These are phyloP conservation scores for Drosophila pseudoobscura DNA, from an alignment of 1,140 invertebrate genomes.

Conservation along the genomic window DNA sequence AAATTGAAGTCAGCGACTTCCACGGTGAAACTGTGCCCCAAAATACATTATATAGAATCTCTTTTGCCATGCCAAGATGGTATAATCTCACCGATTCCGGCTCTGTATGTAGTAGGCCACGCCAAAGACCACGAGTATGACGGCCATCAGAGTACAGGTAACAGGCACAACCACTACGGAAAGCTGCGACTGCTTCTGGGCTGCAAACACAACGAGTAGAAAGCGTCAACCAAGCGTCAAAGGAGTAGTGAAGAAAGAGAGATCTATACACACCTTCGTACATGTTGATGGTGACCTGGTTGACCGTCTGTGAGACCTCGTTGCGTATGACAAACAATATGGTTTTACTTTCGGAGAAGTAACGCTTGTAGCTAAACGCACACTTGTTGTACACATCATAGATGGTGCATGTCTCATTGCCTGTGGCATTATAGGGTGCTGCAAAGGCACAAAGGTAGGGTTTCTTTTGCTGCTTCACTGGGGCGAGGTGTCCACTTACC, in stretches of 20 bases:
- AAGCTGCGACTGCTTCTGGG: conserved; percentile 89
- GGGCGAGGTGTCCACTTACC: conserved; percentile 33
- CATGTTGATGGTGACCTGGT: conserved; percentile 89
- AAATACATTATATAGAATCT: not conserved
- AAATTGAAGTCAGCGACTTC: conserved; percentile 96
- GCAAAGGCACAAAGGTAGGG: conserved; percentile 50
- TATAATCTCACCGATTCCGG: conserved; percentile 86
- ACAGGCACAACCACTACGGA: conserved; percentile 94
- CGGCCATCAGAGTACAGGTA: conserved; percentile 89
- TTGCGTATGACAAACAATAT: conserved; percentile 90
- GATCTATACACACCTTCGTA: conserved; percentile 88
- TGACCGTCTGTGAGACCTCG: conserved; percentile 87
- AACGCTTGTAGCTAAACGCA: conserved; percentile 87
- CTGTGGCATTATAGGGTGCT: conserved; percentile 90
- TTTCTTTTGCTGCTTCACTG: not conserved
- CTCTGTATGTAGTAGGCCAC: conserved; percentile 93
- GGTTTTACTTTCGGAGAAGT: conserved; percentile 87
- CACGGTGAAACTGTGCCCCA: conserved; percentile 87
- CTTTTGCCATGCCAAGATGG: not conserved
- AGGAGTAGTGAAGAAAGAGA: not conserved
- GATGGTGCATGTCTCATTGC: conserved; percentile 88
- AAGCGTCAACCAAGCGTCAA: too few species aligned
- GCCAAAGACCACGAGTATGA: conserved; percentile 92
- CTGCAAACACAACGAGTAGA: conserved; percentile 81
- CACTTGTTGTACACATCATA: conserved; percentile 84